Evolutionary conservation across 1,140 invertebrate species (phyloP).

Genomic region (Cydia splendana): DNA sequence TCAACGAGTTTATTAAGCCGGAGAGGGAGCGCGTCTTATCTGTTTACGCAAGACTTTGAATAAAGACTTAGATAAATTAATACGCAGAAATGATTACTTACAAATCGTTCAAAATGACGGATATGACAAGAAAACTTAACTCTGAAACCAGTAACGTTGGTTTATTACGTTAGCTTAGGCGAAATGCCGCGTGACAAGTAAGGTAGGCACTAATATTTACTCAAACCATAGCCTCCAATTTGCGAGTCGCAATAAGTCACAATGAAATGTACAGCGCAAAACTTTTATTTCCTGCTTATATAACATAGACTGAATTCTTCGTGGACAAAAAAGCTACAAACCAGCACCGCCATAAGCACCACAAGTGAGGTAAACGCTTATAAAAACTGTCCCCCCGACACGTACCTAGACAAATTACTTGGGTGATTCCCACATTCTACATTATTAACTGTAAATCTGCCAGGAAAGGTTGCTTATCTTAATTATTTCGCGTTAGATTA

Average conservation of each 20-base stretch:
- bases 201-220: neutral
- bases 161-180: neutral
- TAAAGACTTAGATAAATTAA: neutral
- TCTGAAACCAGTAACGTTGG: neutral
- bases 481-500: conserved; percentile 31
- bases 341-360: neutral
- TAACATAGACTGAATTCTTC: too few species aligned
- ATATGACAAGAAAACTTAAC: neutral
- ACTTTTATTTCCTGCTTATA: neutral
- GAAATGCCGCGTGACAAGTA: too few species aligned
- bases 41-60: conserved; percentile 6
- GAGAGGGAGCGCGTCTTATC: neutral
- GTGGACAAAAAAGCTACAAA: neutral
- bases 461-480: conserved; percentile 26
- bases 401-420: neutral
- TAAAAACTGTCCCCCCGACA: neutral
- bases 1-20: conserved; percentile 11
- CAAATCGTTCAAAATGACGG: neutral
- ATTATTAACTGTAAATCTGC: conserved; percentile 31
- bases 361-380: neutral
- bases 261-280: too few species aligned
- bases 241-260: neutral
- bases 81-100: neutral
- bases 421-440: conserved; percentile 9
- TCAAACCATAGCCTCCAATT: neutral